Percentiles rank a stretch among this genome's conserved stretches.
Conservation (phyloP, 2,113 vertebrate species). For the Tor tambroides region DNA sequence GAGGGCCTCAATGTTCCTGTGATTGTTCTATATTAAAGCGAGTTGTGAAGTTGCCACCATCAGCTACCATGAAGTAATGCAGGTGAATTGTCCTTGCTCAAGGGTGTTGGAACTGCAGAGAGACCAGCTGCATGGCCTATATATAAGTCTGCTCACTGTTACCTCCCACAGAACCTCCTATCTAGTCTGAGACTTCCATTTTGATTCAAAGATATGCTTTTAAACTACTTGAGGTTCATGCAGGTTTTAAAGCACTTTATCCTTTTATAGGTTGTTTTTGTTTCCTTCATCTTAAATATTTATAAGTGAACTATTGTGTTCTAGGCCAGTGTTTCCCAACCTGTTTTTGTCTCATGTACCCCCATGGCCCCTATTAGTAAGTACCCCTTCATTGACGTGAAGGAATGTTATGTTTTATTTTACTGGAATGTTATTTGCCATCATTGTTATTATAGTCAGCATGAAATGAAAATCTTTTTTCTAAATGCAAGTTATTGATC, state of each 20-base stretch:
- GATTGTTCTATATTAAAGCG: constrained; percentile 61
- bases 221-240: not conserved
- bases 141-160: constrained; percentile 43
- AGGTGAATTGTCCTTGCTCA: constrained; percentile 55
- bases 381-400: not conserved
- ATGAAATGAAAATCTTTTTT: not conserved
- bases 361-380: not conserved
- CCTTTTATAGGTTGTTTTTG: constrained; percentile 15
- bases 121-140: constrained; percentile 29
- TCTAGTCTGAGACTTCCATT: not conserved
- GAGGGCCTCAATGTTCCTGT: not conserved
- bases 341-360: not conserved
- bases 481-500: not conserved
- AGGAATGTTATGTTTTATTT: not conserved
- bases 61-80: constrained; percentile 40
- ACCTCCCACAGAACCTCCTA: not conserved
- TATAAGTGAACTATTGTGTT: constrained; percentile 39
- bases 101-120: constrained; percentile 52
- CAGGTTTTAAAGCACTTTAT: constrained; percentile 15
- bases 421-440: not conserved
- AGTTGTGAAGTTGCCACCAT: constrained; percentile 28
- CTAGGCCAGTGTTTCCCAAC: not conserved
- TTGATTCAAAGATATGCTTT: constrained; percentile 15
- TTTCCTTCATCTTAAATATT: constrained; percentile 19
- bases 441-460: not conserved